Evolutionary conservation across 2,888 invertebrate species (phyloP).

Genomic region (Acanthosoma haemorrhoidale): DNA sequence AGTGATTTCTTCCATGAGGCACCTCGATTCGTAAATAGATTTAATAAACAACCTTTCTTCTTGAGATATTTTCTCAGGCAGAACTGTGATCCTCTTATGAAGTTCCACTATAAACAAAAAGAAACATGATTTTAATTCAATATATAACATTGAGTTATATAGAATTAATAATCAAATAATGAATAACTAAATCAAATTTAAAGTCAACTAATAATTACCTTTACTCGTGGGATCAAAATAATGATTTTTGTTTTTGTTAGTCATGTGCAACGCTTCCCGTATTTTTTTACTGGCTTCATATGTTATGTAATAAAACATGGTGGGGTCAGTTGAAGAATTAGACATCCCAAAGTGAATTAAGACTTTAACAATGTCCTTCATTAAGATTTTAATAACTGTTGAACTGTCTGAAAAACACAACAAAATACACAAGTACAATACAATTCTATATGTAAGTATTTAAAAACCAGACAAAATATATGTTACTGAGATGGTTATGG

Average conservation of each 20-base stretch:
- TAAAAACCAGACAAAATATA: too few species aligned
- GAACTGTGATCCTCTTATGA: constrained; percentile 67
- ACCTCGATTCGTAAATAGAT: constrained; percentile 45
- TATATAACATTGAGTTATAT: background rate
- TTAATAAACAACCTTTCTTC: constrained; percentile 62
- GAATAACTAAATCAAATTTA: background rate
- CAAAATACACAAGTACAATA: too few species aligned
- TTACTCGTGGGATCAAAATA: constrained; percentile 51
- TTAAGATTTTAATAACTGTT: constrained; percentile 59
- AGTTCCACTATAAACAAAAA: constrained; percentile 52
- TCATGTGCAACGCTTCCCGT: constrained; percentile 65
- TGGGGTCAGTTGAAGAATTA: constrained; percentile 54
- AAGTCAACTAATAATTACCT: constrained; percentile 44
- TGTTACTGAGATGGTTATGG: too few species aligned
- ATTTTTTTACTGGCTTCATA: constrained; percentile 63
- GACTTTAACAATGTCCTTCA: constrained; percentile 66
- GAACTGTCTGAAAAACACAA: constrained; percentile 53
- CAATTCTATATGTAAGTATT: too few species aligned
- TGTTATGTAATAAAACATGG: constrained; percentile 73
- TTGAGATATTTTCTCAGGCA: constrained; percentile 64
- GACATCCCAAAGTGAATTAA: constrained; percentile 68
- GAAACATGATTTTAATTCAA: background rate
- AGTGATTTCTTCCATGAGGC: constrained; percentile 64
- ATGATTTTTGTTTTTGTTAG: constrained; percentile 49
- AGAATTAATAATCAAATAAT: background rate